phyloP scores from a whole-genome alignment of 2,797 vertebrate species.

The Limosa lapponica region DNA sequence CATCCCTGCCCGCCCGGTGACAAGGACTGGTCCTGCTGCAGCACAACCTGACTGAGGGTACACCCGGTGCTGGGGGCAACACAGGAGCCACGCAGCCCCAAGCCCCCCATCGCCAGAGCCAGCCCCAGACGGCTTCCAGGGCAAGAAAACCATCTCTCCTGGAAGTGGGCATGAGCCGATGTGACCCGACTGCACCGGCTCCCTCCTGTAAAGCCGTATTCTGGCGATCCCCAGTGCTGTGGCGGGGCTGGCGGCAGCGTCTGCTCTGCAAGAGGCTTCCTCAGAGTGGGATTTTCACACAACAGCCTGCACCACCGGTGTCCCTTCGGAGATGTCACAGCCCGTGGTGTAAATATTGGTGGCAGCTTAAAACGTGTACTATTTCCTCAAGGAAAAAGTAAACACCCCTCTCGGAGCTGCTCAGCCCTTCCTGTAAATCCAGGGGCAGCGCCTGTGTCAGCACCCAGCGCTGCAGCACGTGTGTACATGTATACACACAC shows the following conservation, averaged over 20 bases:
- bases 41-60: not conserved
- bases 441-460: accelerated
- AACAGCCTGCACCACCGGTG: not conserved
- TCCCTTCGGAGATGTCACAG: not conserved
- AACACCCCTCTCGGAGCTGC: not conserved
- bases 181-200: accelerated
- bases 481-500: accelerated
- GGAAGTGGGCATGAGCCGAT: not conserved
- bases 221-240: accelerated
- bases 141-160: not conserved
- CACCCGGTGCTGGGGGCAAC: accelerated
- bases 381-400: not conserved
- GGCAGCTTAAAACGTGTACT: not conserved
- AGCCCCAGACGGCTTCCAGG: accelerated
- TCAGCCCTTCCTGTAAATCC: not conserved
- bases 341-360: not conserved
- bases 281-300: not conserved
- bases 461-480: accelerated
- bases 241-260: not conserved
- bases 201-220: accelerated
- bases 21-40: not conserved
- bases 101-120: accelerated
- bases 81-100: accelerated
- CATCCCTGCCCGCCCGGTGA: not conserved
- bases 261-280: not conserved